Base-by-base conservation (phyloP, 2,797 vertebrate genomes). In the Alfaro cultratus region DNA sequence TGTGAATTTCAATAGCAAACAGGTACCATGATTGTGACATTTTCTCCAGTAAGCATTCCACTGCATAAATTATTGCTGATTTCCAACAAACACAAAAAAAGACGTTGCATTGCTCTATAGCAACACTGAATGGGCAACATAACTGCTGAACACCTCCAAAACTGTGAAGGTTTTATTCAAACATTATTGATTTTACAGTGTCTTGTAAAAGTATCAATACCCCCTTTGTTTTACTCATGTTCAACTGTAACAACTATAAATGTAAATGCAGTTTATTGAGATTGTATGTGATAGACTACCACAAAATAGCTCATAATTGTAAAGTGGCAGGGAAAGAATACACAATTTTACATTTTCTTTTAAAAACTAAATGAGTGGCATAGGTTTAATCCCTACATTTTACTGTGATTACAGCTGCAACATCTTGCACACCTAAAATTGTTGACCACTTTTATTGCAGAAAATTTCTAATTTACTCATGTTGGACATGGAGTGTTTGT, bases 71-170 rank as follows among this genome's bases (percentile, higher is more conserved):
- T 76, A 57, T 81, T 73, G 85, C 83, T 91, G 80, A 85, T 1
- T 89, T 91, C 86, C 84, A 90, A 92, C 85, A 83, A 70, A 67
- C 43, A 73, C 51, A 0, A 53, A 67, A 88, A 74, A 86, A 89
- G 80, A 84, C 73, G 87, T 91, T 92, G 86, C 90, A 92, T 92
- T 93, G 91, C 88, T 91, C 90, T 92, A 93, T 86, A 88, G 88
- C 90, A 92, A 90, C 83, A 91, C 80, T 77, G 74, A 60, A 83
- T 39, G 81, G 53, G 64, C 47, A 81, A 26, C 57, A 73, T 41
- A 67, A 31, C 62, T 68, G n/a, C 18, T 47, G 60, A 85, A 49
- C 51, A 46, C 46, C 73, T 82, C 70, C 78, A 10, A 76, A 82
- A 73, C 81, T 12, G 9, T 16, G 34, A 21, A 53, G 43, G 41